Evolutionary conservation across 2,888 invertebrate genomes (phyloP), one percentile per base, ranked within the genome.

Genomic region (Eupeodes luniger): DNA sequence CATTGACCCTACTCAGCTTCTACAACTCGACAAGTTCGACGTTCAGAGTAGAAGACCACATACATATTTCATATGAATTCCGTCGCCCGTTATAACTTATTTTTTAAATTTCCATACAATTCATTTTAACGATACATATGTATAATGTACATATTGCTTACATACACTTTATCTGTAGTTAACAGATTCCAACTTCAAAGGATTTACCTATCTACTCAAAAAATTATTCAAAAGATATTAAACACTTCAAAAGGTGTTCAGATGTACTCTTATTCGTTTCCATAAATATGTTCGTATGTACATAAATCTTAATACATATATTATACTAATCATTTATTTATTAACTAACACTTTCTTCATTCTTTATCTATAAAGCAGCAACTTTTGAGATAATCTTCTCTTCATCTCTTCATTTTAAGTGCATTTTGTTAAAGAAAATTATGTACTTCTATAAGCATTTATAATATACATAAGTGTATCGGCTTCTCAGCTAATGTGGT

Each of bases 221-320:
- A 47, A 64, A 64, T 64, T 47, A 19, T 44, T 44, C 12, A 40
- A 44, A n/a, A 19, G 3, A 64, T 27, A 16, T 9, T 40, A 36
- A 47, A 59, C 34, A 36, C 64, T 64, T 19, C 6, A 64, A 47
- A 66, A 66, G 27, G 47, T 66, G 66, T 66, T 64, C 19, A 44
- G 2, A 9, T 61, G 4, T 11, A 61, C 40, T 40, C 40, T 40
- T 40, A 40, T 40, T 40, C 6, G 40, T 40, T 40, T 5, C 1
- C 27, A 27, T 2, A 27, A 27, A 27, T 27, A 27, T 27, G 27
- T 27, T 27, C 27, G 27, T 27, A 27, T 27, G 27, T 3, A 27
- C 27, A 40, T 40, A 40, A 4, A 40, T 40, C 40, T 9, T 62
- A 70, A 0, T 1, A 51, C 36, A 67, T 5, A 67, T 5, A 12